A percentile compares a stretch with the other conserved stretches of the same genome.
Conservation (phyloP, 2,113 vertebrate species). For the Psettodes erumei region DNA sequence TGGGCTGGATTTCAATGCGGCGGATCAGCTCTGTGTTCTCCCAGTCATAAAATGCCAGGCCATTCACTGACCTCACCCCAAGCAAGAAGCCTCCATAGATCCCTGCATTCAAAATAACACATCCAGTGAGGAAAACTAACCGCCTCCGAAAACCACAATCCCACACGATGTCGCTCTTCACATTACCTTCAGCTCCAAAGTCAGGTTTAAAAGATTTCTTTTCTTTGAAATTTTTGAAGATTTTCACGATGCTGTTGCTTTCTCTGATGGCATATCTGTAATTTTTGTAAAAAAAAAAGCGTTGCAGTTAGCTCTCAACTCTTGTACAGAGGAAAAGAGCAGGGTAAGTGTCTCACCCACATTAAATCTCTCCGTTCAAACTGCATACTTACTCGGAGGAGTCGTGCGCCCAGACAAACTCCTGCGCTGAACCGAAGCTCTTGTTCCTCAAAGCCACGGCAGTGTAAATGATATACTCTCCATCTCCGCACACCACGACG, state of each 20-base stretch:
- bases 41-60: slow-evolving; percentile 98
- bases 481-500: slow-evolving; percentile 97
- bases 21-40: slow-evolving; percentile 97
- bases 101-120: slow-evolving; percentile 77
- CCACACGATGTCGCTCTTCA: background rate
- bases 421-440: slow-evolving; percentile 98
- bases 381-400: slow-evolving; percentile 93
- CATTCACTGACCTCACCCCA: slow-evolving; percentile 95
- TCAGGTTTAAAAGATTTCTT: slow-evolving; percentile 99
- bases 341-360: background rate
- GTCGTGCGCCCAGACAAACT: slow-evolving; percentile 98
- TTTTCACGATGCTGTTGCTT: slow-evolving; percentile 96
- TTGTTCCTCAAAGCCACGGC: slow-evolving; percentile 99
- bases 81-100: slow-evolving; percentile 96
- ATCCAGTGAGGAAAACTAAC: background rate
- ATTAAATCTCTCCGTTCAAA: background rate
- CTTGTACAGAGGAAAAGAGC: background rate
- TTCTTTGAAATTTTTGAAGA: slow-evolving; percentile 99
- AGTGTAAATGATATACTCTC: slow-evolving; percentile 99
- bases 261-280: slow-evolving; percentile 96
- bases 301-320: background rate
- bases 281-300: background rate
- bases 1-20: slow-evolving; percentile 98
- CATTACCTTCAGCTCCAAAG: slow-evolving; percentile 96
- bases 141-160: background rate